phyloP scores from a whole-genome alignment of 2,113 vertebrate species.

The Genyomyrus donnyi region DNA sequence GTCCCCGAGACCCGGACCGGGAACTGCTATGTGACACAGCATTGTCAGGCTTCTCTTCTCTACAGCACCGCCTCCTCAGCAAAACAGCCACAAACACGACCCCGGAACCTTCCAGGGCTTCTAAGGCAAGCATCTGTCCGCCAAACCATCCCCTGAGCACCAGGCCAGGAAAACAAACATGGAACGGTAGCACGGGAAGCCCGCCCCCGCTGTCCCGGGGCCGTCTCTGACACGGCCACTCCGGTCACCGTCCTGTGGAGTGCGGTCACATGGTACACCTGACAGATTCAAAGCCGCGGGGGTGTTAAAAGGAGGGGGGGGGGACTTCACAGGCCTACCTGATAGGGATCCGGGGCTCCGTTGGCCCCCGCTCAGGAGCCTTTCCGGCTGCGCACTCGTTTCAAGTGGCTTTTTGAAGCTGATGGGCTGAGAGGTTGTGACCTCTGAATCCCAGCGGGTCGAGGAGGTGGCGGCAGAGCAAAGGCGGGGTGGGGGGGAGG shows the following conservation, averaged over 20 bases:
- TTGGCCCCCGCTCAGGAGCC: constrained; percentile 53
- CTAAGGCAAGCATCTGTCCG: constrained; percentile 31
- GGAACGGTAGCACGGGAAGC: constrained; percentile 45
- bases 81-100: neutral
- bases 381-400: constrained; percentile 55
- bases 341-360: constrained; percentile 59
- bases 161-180: constrained; percentile 44
- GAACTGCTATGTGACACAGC: neutral
- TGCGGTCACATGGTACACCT: constrained; percentile 19
- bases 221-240: constrained; percentile 34
- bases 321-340: constrained; percentile 68
- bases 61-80: neutral
- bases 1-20: neutral
- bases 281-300: constrained; percentile 52
- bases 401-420: constrained; percentile 64
- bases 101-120: constrained; percentile 22
- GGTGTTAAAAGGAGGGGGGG: constrained; percentile 49
- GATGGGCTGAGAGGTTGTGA: constrained; percentile 59
- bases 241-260: neutral
- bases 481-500: neutral
- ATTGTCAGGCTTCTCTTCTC: neutral
- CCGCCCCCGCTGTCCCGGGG: constrained; percentile 40
- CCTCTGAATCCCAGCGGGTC: constrained; percentile 60
- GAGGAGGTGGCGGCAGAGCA: constrained; percentile 21
- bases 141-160: constrained; percentile 41